These are phyloP conservation scores for Drosophila falleni DNA, from an alignment of 2,888 invertebrate species.

Conservation along the genomic window DNA sequence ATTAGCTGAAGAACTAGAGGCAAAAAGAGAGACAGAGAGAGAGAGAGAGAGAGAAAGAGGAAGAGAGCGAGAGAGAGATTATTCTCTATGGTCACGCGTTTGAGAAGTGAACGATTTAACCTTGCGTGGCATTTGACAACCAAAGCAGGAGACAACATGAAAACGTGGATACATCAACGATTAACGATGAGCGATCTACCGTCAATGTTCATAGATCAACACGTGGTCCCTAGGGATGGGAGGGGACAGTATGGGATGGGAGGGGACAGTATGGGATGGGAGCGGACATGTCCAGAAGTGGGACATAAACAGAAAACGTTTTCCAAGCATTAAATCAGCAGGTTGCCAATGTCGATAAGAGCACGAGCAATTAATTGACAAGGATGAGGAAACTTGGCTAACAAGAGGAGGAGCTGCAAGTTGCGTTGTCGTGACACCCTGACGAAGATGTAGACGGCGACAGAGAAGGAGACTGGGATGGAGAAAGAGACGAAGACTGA, in stretches of 20 bases:
- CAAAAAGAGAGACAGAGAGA: background rate
- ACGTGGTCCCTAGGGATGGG: conserved; percentile 33
- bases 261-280: background rate
- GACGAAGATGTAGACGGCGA: conserved; percentile 22
- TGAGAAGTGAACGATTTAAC: conserved; percentile 60
- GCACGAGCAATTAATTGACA: conserved; percentile 66
- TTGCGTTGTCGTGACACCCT: conserved; percentile 54
- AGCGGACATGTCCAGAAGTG: conserved; percentile 13
- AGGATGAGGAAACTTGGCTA: conserved; percentile 32
- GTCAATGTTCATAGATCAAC: conserved; percentile 44
- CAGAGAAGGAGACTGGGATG: conserved; percentile 4
- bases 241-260: background rate
- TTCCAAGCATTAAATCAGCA: conserved; percentile 45
- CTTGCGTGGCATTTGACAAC: conserved; percentile 57
- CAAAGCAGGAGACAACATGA: conserved; percentile 40
- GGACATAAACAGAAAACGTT: conserved; percentile 37
- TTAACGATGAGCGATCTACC: conserved; percentile 37
- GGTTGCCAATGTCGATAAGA: conserved; percentile 50
- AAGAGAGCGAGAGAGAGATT: conserved; percentile 9
- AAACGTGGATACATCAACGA: conserved; percentile 60
- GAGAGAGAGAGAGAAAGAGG: no score
- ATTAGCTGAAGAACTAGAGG: conserved; percentile 30
- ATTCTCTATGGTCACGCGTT: conserved; percentile 49
- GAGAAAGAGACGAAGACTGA: conserved; percentile 22
- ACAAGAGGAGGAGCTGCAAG: conserved; percentile 12